A percentile compares a stretch with the other conserved stretches of the same genome.
Conservation (phyloP, 2,888 invertebrate species). For the Blomia tropicalis region DNA sequence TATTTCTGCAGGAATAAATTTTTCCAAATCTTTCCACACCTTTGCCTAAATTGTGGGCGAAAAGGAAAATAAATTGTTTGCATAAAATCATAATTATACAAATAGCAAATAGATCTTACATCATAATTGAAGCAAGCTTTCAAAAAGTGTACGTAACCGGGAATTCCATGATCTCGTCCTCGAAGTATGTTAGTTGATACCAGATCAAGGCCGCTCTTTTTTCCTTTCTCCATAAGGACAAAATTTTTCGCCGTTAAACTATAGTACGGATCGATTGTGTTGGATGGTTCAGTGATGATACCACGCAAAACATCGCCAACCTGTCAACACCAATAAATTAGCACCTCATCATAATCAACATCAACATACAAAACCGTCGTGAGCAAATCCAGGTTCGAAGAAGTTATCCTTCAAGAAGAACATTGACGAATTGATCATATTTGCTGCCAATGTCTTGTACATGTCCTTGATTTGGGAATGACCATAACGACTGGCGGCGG, state of each 20-base stretch:
- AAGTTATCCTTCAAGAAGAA: conserved; percentile 7
- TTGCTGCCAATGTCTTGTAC: conserved; percentile 36
- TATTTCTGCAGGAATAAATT: conserved; percentile 16
- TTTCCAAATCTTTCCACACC: conserved; percentile 21
- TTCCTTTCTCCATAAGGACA: conserved; percentile 56
- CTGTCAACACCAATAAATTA: background rate
- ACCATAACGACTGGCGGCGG: conserved; percentile 48
- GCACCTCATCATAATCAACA: background rate
- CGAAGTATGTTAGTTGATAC: conserved; percentile 59
- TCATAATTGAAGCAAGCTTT: conserved; percentile 41
- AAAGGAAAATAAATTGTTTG: background rate
- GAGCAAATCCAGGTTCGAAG: background rate
- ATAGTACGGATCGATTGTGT: conserved; percentile 38
- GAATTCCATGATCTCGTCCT: conserved; percentile 57
- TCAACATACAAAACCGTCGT: background rate
- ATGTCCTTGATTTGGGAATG: conserved; percentile 49
- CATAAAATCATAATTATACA: background rate
- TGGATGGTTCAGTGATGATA: conserved; percentile 36
- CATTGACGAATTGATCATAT: background rate
- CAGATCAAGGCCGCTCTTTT: conserved; percentile 60
- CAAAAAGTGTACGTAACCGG: conserved; percentile 58
- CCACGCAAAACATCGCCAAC: conserved; percentile 37
- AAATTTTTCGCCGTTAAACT: conserved; percentile 35
- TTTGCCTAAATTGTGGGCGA: background rate
- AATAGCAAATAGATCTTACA: background rate